These are phyloP conservation scores for Kryphioiulus occultus DNA, from an alignment of 2,888 invertebrate genomes.

Conservation along the genomic window DNA sequence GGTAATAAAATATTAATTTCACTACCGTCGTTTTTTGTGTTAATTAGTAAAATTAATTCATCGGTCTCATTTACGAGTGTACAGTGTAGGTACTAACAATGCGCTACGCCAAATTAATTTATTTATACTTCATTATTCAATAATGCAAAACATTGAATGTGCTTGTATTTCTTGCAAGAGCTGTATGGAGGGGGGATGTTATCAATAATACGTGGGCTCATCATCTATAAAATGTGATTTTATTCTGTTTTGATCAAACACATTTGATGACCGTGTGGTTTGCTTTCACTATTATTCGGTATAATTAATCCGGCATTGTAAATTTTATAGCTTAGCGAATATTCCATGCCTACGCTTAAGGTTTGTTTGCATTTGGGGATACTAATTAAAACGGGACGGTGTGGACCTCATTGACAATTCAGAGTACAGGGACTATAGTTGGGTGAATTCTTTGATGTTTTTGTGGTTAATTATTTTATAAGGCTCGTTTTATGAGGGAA, in stretches of 20 bases:
- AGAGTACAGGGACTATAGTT: neutral
- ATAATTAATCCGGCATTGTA: neutral
- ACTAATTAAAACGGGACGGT: neutral
- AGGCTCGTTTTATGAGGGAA: neutral
- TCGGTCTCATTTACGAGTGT: neutral
- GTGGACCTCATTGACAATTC: neutral
- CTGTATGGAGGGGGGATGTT: no score
- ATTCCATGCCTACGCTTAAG: neutral
- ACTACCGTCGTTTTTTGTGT: neutral
- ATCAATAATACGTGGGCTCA: neutral
- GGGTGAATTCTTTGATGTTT: constrained; percentile 4
- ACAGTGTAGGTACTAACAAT: neutral
- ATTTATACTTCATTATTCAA: neutral
- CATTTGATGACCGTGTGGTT: neutral
- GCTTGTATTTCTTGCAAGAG: neutral
- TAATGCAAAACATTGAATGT: neutral
- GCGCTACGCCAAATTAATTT: neutral
- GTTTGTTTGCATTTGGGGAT: neutral
- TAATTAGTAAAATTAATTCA: neutral
- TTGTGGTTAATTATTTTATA: neutral
- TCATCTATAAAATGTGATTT: neutral
- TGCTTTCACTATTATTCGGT: neutral
- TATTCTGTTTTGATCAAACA: neutral
- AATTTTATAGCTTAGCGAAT: neutral
- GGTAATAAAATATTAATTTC: neutral